Evolutionary conservation across 2,797 vertebrate genomes (phyloP), one percentile per base, ranked within the genome.

Genomic region (Pseudochromis fuscus): DNA sequence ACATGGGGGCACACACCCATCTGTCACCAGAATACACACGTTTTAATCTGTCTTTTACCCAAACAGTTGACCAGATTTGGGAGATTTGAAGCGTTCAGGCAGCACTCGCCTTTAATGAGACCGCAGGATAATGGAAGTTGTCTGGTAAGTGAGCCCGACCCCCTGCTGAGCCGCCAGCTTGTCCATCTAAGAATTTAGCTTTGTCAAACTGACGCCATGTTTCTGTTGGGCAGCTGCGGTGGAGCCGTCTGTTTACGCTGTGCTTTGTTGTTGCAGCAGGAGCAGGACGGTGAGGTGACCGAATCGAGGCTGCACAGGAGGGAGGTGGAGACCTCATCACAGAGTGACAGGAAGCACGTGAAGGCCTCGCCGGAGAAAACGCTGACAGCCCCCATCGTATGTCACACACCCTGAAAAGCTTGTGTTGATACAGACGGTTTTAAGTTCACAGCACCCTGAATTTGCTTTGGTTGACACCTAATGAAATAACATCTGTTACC

Each of bases 31-130:
- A 63, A 66, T 72, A 77, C 67, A 62, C 46, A 28, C 48, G 44
- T 72, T 78, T 83, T 83, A 87, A 87, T 86, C 86, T 81, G 57
- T 79, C 18, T 68, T 63, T 82, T 62, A 67, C 40, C 67, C 68
- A 75, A 96, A 96, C 94, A 95, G 68, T 94, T 94, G 23, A 94
- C 91, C 88, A 96, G 95, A 84, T 96, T 96, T 87, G 95, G 95
- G 61, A 94, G 93, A 88, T 96, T 95, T 67, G 95, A 96, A 51
- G 92, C 92, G 55, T 93, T 92, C 86, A 91, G 86, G 77, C 93
- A 94, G 67, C 91, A 91, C 25, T 88, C 91, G 0, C 12, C 78
- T 0, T 23, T 69, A 57, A 81, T 89, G 67, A 96, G 94, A 68
- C 35, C 89, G 27, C 91, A 91, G 75, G 93, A 95, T 56, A 70